Evolutionary conservation across 2,888 invertebrate species (phyloP).

Genomic region (Cosmia trapezina): DNA sequence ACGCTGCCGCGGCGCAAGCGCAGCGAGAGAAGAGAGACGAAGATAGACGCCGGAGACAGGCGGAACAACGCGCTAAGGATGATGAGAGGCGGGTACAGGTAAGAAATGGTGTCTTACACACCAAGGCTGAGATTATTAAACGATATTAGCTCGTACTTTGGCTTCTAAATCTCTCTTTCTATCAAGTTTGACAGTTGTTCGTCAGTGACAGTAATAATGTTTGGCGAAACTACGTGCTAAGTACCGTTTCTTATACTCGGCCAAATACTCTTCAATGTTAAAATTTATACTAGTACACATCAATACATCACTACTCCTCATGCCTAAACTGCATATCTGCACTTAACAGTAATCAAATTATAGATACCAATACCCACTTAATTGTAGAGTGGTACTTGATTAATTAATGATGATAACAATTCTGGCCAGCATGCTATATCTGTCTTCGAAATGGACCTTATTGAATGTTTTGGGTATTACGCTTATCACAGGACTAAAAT

Average conservation of each 20-base stretch:
- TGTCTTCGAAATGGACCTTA: background rate
- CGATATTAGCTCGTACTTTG: background rate
- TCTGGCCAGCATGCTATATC: background rate
- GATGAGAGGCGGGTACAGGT: slow-evolving; percentile 91
- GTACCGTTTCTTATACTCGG: slow-evolving; percentile 9
- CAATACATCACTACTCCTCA: slow-evolving; percentile 14
- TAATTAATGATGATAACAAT: background rate
- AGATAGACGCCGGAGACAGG: slow-evolving; percentile 95
- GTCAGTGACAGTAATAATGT: background rate
- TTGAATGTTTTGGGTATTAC: background rate
- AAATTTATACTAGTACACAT: slow-evolving; percentile 22
- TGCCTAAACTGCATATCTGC: background rate
- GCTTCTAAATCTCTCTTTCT: background rate
- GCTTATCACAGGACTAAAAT: background rate
- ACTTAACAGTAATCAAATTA: slow-evolving; percentile 17
- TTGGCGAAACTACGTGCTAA: background rate
- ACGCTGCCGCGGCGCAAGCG: slow-evolving; percentile 96
- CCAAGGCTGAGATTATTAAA: slow-evolving; percentile 16
- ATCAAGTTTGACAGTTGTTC: background rate
- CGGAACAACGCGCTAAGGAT: slow-evolving; percentile 95
- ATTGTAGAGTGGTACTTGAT: background rate
- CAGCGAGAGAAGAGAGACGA: slow-evolving; percentile 97
- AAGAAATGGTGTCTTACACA: slow-evolving; percentile 10
- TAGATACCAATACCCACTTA: background rate
- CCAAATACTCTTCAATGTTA: background rate